Evolutionary conservation across 2,888 invertebrate species (phyloP).

Genomic region (Hesperia comma): DNA sequence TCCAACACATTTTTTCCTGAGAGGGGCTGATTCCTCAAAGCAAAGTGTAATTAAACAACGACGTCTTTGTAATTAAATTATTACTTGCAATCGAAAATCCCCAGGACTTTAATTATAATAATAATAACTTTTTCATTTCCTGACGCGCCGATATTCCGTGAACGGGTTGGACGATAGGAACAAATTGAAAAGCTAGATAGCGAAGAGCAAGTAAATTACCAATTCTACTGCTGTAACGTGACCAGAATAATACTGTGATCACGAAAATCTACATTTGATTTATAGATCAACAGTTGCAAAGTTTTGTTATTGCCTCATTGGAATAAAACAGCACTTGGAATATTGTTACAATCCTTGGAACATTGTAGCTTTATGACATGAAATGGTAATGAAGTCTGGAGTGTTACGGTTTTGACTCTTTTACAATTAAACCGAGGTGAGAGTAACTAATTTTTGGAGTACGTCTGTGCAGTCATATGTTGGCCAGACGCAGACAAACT

Average conservation of each 20-base stretch:
- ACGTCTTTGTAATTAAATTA: slow-evolving; percentile 15
- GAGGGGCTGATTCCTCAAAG: background rate
- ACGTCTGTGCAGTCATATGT: too few relatives aligned
- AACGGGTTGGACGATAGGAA: slow-evolving; percentile 1
- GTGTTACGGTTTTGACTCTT: background rate
- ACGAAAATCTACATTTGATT: slow-evolving; percentile 25
- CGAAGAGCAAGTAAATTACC: slow-evolving; percentile 29
- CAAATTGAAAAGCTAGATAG: slow-evolving; percentile 6
- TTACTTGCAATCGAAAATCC: background rate
- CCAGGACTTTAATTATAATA: background rate
- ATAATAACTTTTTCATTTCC: slow-evolving; percentile 22
- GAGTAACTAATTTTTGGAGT: too few relatives aligned
- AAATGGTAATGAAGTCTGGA: slow-evolving; percentile 1
- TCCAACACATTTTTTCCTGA: too few relatives aligned
- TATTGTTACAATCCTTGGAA: slow-evolving; percentile 2
- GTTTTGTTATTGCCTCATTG: slow-evolving; percentile 23
- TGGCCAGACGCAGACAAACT: too few relatives aligned
- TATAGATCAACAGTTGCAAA: slow-evolving; percentile 25
- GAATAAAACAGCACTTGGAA: slow-evolving; percentile 25
- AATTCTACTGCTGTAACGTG: slow-evolving; percentile 20
- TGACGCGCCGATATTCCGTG: background rate
- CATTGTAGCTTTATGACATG: slow-evolving; percentile 9
- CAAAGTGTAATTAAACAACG: background rate
- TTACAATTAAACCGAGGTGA: too few relatives aligned
- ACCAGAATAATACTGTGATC: slow-evolving; percentile 26